Base-by-base conservation (phyloP, 2,797 vertebrate genomes). In the Dermochelys coriacea region DNA sequence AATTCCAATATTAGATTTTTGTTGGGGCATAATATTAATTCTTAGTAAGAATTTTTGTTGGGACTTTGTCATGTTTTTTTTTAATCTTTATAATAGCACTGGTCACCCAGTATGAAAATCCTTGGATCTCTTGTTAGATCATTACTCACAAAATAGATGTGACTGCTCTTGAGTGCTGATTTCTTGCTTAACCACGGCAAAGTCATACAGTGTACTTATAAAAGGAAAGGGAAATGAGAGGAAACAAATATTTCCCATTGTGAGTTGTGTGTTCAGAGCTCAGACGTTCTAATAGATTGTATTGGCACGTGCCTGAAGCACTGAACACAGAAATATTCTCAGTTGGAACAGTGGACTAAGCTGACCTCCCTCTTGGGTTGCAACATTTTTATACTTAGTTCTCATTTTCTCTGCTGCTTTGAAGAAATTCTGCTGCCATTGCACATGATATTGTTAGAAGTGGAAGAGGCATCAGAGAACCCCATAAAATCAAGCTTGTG, bases 401-500 rank as follows among this genome's bases (percentile, higher is more conserved):
- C 94, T 96, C 89, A 86, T 96, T 97, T 96, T 95, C 79, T 95
- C 83, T 94, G 94, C 86, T 85, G 57, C 88, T 96, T 86, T 75
- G 93, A 94, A 96, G 94, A 97, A 97, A 97, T 97, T 87, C 91
- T 98, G 90, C 96, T 94, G 93, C 96, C 88, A 80, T 25, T 90
- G 95, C 96, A 96, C 95, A 97, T 93, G 96, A 93, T 97, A 93
- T 81, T 97, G 78, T 93, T 95, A 94, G 93, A 98, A 95, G 87
- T 93, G 95, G 94, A 97, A 7, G 86, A 11, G 11, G 88, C 95
- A 79, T 95, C 90, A 95, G 31, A 97, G 98, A 97, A 80, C 82
- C 91, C 93, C 95, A 97, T 98, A 98, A 98, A 98, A 98, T 97
- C 96, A 95, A 94, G 98, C 97, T 97, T 97, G 90, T 98, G 96